Evolutionary conservation across 1,140 invertebrate species (phyloP).

Genomic region (Bombus affinis): DNA sequence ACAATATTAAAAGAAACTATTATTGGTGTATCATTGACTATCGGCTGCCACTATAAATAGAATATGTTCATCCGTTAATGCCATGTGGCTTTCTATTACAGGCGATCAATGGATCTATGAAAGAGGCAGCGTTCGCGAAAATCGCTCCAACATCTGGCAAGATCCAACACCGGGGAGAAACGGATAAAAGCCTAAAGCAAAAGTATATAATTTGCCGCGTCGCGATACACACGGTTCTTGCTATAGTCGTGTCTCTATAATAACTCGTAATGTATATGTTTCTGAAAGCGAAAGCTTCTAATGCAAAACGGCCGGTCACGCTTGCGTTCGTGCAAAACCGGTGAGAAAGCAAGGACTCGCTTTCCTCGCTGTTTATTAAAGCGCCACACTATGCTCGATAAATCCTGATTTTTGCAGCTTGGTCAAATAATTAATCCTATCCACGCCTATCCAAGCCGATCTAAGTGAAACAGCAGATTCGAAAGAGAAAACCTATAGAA

Average conservation of each 20-base stretch:
- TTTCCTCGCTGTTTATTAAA: constrained; percentile 52
- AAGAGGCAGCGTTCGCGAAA: neutral
- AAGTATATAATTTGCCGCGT: neutral
- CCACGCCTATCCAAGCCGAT: too few relatives aligned
- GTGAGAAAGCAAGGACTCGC: constrained; percentile 59
- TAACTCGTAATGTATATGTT: constrained; percentile 50
- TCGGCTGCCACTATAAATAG: neutral
- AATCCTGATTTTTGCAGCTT: constrained; percentile 16
- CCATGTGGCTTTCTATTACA: neutral
- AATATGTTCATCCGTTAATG: neutral
- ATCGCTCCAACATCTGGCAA: neutral
- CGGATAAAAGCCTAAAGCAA: neutral
- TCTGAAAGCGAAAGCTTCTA: constrained; percentile 60
- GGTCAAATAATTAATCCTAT: too few relatives aligned
- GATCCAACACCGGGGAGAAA: neutral
- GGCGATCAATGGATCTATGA: neutral
- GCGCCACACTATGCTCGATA: constrained; percentile 8
- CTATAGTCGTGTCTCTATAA: constrained; percentile 33
- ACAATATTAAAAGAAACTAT: neutral
- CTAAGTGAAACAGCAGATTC: too few relatives aligned
- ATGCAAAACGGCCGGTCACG: constrained; percentile 55
- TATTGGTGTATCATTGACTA: neutral
- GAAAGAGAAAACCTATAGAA: too few relatives aligned
- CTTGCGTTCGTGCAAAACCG: constrained; percentile 62
- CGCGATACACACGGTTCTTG: neutral